Conservation (phyloP, 1,140 invertebrate genomes). For the Epicauta chinensis region DNA sequence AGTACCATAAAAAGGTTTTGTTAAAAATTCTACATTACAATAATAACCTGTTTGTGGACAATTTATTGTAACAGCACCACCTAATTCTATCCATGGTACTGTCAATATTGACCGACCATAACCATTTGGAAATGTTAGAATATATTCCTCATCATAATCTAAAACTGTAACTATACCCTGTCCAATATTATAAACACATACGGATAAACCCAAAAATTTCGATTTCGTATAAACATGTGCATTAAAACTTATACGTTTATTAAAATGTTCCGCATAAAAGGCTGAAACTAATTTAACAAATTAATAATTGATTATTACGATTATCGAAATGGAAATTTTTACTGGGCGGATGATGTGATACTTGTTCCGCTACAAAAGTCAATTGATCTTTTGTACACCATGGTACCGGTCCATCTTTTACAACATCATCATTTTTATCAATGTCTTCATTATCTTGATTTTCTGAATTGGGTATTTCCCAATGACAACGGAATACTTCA, state of each 20-base stretch:
- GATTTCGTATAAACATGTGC: slow-evolving; percentile 97
- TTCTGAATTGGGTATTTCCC: slow-evolving; percentile 55
- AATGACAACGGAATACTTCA: slow-evolving; percentile 88
- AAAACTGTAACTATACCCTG: slow-evolving; percentile 75
- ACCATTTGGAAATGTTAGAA: slow-evolving; percentile 91
- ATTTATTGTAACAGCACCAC: slow-evolving; percentile 79
- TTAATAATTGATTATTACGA: background rate
- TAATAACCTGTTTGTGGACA: slow-evolving; percentile 86
- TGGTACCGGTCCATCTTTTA: slow-evolving; percentile 70
- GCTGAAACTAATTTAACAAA: slow-evolving; percentile 68
- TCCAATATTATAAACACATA: slow-evolving; percentile 85
- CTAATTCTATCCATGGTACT: slow-evolving; percentile 95
- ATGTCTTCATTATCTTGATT: slow-evolving; percentile 32
- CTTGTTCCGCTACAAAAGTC: slow-evolving; percentile 94
- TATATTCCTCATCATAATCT: slow-evolving; percentile 85
- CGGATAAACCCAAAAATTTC: slow-evolving; percentile 93
- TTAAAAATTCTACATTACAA: slow-evolving; percentile 87
- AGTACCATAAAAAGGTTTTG: slow-evolving; percentile 96
- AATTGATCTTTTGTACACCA: slow-evolving; percentile 77
- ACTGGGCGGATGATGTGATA: slow-evolving; percentile 98
- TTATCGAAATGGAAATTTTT: slow-evolving; percentile 36
- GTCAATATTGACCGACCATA: slow-evolving; percentile 94
- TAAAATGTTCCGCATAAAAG: slow-evolving; percentile 93
- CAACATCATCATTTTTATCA: no score
- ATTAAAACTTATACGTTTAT: slow-evolving; percentile 84